Conservation (phyloP, 2,113 vertebrate species). For the Ailurus styani region DNA sequence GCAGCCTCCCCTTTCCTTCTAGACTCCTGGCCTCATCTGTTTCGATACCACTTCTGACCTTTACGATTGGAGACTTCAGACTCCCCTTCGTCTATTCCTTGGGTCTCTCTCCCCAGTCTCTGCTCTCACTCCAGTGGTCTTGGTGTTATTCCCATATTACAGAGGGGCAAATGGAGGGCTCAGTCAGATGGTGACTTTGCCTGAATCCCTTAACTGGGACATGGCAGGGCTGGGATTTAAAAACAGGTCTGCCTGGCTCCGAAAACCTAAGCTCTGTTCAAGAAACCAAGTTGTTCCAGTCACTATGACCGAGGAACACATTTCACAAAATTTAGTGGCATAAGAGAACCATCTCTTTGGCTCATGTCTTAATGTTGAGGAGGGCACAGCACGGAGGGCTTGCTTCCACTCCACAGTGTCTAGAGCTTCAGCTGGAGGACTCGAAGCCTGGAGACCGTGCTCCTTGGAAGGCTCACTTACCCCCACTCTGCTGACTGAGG, state of each 20-base stretch:
- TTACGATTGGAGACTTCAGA: not conserved
- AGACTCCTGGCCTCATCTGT: not conserved
- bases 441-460: not conserved
- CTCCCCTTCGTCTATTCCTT: not conserved
- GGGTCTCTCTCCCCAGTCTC: not conserved
- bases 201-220: not conserved
- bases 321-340: not conserved
- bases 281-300: not conserved
- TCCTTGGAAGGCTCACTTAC: fast-evolving
- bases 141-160: not conserved
- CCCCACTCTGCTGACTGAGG: not conserved
- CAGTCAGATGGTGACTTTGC: not conserved
- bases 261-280: not conserved
- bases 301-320: not conserved
- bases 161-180: not conserved
- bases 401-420: fast-evolving
- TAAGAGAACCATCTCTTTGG: not conserved
- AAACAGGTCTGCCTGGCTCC: not conserved
- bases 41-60: not conserved
- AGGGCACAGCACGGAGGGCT: not conserved
- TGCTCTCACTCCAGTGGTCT: not conserved
- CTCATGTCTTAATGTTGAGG: not conserved
- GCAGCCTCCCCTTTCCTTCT: not conserved
- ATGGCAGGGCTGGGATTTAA: not conserved
- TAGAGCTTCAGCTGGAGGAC: not conserved